A percentile compares a stretch with the other conserved stretches of the same genome.
Evolutionary conservation across 2,113 vertebrate species (phyloP).

Genomic region (Mastomys natalensis): DNA sequence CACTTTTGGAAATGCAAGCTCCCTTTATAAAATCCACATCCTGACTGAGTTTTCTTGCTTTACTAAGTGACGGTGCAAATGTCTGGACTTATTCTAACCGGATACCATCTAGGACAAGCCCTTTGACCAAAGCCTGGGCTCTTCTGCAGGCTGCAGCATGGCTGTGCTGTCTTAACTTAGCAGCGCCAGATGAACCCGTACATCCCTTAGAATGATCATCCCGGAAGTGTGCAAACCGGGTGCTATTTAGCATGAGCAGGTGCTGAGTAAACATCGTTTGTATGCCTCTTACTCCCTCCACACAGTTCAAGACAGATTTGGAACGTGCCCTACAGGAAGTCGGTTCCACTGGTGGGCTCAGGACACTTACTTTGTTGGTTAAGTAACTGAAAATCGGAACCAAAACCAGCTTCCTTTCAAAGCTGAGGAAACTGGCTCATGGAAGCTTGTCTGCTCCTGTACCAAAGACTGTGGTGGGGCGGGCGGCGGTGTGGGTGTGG

Average conservation of each 20-base stretch:
- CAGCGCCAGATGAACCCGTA: neutral
- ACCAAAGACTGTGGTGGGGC: neutral
- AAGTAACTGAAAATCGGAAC: neutral
- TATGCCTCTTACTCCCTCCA: fast-evolving
- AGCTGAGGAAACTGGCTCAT: fast-evolving
- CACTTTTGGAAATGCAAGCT: neutral
- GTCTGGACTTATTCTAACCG: neutral
- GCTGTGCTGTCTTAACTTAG: neutral
- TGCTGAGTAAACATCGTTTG: neutral
- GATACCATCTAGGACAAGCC: fast-evolving
- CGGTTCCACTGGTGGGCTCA: fast-evolving
- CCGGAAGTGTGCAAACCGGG: neutral
- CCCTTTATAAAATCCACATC: neutral
- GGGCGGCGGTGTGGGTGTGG: neutral
- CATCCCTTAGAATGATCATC: neutral
- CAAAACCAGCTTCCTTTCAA: neutral
- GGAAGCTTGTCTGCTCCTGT: neutral
- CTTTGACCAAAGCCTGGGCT: fast-evolving
- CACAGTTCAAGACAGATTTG: neutral
- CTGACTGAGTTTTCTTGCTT: fast-evolving
- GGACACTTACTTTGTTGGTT: neutral
- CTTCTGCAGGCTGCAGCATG: fast-evolving
- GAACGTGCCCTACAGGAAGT: neutral
- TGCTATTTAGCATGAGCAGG: neutral
- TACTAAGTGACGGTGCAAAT: fast-evolving